Base-by-base conservation (phyloP, 2,797 vertebrate species). In the Sebastes nivosus region DNA sequence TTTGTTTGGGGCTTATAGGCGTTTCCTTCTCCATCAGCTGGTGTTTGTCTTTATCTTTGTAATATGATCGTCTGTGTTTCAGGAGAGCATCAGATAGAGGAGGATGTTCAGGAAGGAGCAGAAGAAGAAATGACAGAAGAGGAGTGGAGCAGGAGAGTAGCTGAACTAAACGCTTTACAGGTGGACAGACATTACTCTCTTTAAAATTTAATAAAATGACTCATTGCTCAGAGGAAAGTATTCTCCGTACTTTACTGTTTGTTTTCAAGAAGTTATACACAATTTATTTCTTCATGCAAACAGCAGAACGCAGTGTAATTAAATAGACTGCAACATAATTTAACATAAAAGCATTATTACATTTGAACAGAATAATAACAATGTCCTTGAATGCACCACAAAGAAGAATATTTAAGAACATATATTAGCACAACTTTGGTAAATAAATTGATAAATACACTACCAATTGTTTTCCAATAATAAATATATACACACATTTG, bases 111-210 rank as follows among this genome's bases (percentile, higher is more conserved):
- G 6, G 77, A 67, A 1, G 90, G 91, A 55, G 88, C 46, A 71
- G 85, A 84, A 34, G 92, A 94, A 71, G 94, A 96, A 81, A 93
- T 97, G 95, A 96, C 96, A 2, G 97, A 98, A 72, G 97, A 97
- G 79, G 97, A 98, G 87, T 95, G 97, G 95, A 95, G 93, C 83
- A 95, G 93, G 87, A 96, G 96, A 0, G 92, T 97, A 83, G 95
- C 96, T 36, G 96, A 97, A 58, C 94, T 97, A 70, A 97, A 96
- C 36, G 96, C 97, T 83, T 92, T 96, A 72, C 96, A 98, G 96
- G 96, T 97, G 72, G 90, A 92, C 8, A 4, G 22, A 25, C 36
- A n/a, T 63, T 63, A 36, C 16, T 25, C 6, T 29, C 20, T 8
- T 30, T 22, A 6, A n/a, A n/a, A 8, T 20, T n/a, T 29, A 30